phyloP scores from a whole-genome alignment of 1,140 invertebrate genomes.

The Drosophila nebulosa region DNA sequence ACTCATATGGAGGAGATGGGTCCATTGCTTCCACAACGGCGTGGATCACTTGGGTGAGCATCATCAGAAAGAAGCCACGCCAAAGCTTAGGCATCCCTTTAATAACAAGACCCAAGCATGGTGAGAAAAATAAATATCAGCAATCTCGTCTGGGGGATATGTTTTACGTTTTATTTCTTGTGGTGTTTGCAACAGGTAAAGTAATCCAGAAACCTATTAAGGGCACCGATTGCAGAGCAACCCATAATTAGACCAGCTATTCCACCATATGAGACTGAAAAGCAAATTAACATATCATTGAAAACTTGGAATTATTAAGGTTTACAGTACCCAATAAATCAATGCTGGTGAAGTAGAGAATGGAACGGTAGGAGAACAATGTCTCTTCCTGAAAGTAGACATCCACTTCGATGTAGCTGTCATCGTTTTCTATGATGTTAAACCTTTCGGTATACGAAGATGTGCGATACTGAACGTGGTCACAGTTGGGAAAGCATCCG shows the following conservation, averaged over 20 bases:
- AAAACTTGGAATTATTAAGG: too few relatives aligned
- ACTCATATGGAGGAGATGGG: slow-evolving; percentile 18
- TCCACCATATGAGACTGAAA: slow-evolving; percentile 56
- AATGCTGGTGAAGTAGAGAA: slow-evolving; percentile 55
- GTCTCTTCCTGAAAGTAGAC: slow-evolving; percentile 68
- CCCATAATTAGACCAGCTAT: slow-evolving; percentile 67
- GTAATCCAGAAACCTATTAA: slow-evolving; percentile 38
- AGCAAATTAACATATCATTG: background rate
- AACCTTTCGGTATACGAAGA: slow-evolving; percentile 47
- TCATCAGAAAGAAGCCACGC: background rate
- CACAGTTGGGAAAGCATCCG: slow-evolving; percentile 56
- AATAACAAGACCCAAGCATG: slow-evolving; percentile 40
- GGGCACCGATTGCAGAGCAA: slow-evolving; percentile 46
- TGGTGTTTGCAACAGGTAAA: slow-evolving; percentile 9
- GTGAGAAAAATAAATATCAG: slow-evolving; percentile 11
- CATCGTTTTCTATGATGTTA: background rate
- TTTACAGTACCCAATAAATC: slow-evolving; percentile 57
- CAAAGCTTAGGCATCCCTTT: slow-evolving; percentile 44
- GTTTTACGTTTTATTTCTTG: background rate
- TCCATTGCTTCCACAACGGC: slow-evolving; percentile 47
- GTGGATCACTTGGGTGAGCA: slow-evolving; percentile 23
- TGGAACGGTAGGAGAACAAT: slow-evolving; percentile 63
- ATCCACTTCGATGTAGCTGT: slow-evolving; percentile 44
- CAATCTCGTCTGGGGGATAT: background rate
- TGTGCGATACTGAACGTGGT: slow-evolving; percentile 61